These are phyloP conservation scores for Aplidium turbinatum DNA, from an alignment of 23 tunicate species.

Conservation along the genomic window DNA sequence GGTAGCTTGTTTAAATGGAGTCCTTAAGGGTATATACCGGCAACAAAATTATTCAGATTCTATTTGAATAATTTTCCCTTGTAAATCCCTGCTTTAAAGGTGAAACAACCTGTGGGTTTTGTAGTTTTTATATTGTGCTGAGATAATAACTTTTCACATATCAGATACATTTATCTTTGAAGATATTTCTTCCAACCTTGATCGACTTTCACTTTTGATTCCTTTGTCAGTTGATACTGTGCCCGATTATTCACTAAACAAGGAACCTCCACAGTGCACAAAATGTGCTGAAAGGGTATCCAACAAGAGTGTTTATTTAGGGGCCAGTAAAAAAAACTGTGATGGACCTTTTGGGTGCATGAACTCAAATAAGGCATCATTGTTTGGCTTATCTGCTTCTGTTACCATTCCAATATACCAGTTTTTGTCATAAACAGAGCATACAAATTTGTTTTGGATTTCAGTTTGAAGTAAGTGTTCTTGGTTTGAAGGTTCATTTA, in stretches of 20 bases:
- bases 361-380: background rate
- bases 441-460: background rate
- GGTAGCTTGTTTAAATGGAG: too few species aligned
- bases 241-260: background rate
- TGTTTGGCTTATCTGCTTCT: background rate
- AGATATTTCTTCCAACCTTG: too few species aligned
- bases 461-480: background rate
- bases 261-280: slow-evolving; percentile 1
- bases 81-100: too few species aligned
- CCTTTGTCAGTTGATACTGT: too few species aligned
- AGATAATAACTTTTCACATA: too few species aligned
- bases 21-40: too few species aligned
- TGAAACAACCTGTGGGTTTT: too few species aligned
- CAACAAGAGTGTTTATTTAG: slow-evolving; percentile 10
- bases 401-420: slow-evolving; percentile 17
- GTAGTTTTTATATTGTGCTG: too few species aligned
- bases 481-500: background rate
- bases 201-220: too few species aligned
- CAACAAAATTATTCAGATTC: too few species aligned
- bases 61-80: too few species aligned
- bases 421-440: slow-evolving; percentile 6
- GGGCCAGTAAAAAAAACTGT: slow-evolving; percentile 7
- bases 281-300: slow-evolving; percentile 28
- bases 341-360: slow-evolving; percentile 9
- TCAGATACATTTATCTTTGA: too few species aligned